Conservation (phyloP, 2,888 invertebrate species). For the Siphonodentalium dalli region DNA sequence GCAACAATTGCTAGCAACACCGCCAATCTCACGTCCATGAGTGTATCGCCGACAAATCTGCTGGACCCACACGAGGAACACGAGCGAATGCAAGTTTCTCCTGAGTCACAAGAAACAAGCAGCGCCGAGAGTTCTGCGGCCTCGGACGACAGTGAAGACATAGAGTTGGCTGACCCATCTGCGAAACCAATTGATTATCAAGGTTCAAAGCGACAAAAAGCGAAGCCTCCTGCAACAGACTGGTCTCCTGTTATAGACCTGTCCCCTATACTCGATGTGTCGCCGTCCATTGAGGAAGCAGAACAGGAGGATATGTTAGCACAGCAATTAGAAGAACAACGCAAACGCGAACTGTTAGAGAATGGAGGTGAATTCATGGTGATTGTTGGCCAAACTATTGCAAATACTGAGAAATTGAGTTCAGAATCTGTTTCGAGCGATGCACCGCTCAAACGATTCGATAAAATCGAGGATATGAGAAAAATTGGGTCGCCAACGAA, state of each 20-base stretch:
- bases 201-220: conserved; percentile 59
- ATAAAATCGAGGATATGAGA: too few relatives aligned
- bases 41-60: conserved; percentile 58
- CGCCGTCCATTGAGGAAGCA: conserved; percentile 65
- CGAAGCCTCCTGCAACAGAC: conserved; percentile 58
- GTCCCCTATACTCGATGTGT: conserved; percentile 67
- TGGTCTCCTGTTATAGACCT: conserved; percentile 67
- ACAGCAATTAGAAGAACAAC: conserved; percentile 52
- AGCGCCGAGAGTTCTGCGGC: conserved; percentile 45
- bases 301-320: conserved; percentile 63
- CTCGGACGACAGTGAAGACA: conserved; percentile 40
- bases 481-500: too few relatives aligned
- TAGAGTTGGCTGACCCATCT: conserved; percentile 58
- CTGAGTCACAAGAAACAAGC: conserved; percentile 43
- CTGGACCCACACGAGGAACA: conserved; percentile 25
- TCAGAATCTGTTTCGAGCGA: too few relatives aligned
- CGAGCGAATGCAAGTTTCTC: conserved; percentile 29
- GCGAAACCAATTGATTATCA: conserved; percentile 61
- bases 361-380: conserved; percentile 23
- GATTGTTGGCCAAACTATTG: neutral
- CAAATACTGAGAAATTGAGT: neutral
- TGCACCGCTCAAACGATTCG: too few relatives aligned
- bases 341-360: conserved; percentile 43
- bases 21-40: conserved; percentile 60
- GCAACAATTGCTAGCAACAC: conserved; percentile 64